Base-by-base conservation (phyloP, 2,113 vertebrate genomes). In the Callipepla californica region DNA sequence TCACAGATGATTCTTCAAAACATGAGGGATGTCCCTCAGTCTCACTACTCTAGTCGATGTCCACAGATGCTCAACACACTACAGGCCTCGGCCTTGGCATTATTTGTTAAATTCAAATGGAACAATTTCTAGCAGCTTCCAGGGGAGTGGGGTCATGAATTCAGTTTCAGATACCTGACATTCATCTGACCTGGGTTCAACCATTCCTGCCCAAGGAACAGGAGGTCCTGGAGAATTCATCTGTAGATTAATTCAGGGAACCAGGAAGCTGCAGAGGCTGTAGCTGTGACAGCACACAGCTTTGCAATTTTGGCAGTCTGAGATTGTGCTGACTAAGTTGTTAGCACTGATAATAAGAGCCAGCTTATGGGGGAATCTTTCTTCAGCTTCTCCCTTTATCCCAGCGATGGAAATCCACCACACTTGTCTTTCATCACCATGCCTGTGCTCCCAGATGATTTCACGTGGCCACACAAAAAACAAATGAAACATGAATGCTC, bases 371-470 rank as follows among this genome's bases (percentile, higher is more conserved):
- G 42, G 65, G 63, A 92, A 92, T 80, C 79, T 75, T 91, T 88
- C 82, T 84, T 91, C 3, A 0, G 70, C 67, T 92, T 92, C 76
- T 90, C 23, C 76, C 68, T 92, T 94, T 76, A 92, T 65, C 76
- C 82, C 79, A 78, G 72, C 93, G 34, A 92, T 51, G 68, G 40
- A 91, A 92, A 93, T 75, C 65, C 76, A 80, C 61, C 59, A 3
- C 9, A 12, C 82, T 59, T 11, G 4, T 75, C 79, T 92, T 77
- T 94, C 82, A 91, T 44, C 77, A 72, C 80, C 18, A 1, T 83
- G 78, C 80, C 76, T 81, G 55, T 79, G 44, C 68, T 89, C 89
- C 82, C 80, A 61, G 44, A 85, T 75, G 15, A 95, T 47, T 90
- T 91, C 81, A 83, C 68, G 44, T 86, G 36, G 44, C 72, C 79